phyloP scores from a whole-genome alignment of 2,888 invertebrate species.

The Drosophila subquinaria region DNA sequence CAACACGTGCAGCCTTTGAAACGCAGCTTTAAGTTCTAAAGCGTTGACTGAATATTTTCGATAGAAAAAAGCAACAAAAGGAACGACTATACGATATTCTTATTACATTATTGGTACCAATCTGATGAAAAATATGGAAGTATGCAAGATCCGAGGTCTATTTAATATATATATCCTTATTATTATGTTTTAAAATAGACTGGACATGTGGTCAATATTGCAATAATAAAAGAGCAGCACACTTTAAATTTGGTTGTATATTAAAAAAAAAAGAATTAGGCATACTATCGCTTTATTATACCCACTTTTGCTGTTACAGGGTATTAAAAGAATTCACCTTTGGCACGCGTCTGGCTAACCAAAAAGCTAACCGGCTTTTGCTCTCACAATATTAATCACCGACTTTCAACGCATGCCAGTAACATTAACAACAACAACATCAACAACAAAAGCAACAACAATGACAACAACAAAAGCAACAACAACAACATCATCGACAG shows the following conservation, averaged over 20 bases:
- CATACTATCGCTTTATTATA: background rate
- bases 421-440: conserved; percentile 26
- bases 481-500: conserved; percentile 32
- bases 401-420: conserved; percentile 59
- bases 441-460: conserved; percentile 36
- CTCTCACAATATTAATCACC: conserved; percentile 59
- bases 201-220: background rate
- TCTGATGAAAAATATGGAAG: too few species aligned
- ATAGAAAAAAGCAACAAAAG: background rate
- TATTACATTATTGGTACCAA: too few species aligned
- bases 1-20: conserved; percentile 3
- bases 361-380: conserved; percentile 60
- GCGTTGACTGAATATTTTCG: background rate
- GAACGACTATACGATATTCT: background rate
- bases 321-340: conserved; percentile 37
- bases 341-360: conserved; percentile 57
- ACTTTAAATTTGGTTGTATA: background rate
- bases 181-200: background rate
- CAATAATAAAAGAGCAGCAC: background rate
- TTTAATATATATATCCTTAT: too few species aligned
- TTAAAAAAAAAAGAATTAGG: background rate
- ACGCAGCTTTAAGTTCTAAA: conserved; percentile 18
- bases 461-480: conserved; percentile 39
- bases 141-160: too few species aligned
- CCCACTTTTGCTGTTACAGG: background rate